These are phyloP conservation scores for Danionella cerebrum DNA, from an alignment of 2,113 vertebrate species.

Conservation along the genomic window DNA sequence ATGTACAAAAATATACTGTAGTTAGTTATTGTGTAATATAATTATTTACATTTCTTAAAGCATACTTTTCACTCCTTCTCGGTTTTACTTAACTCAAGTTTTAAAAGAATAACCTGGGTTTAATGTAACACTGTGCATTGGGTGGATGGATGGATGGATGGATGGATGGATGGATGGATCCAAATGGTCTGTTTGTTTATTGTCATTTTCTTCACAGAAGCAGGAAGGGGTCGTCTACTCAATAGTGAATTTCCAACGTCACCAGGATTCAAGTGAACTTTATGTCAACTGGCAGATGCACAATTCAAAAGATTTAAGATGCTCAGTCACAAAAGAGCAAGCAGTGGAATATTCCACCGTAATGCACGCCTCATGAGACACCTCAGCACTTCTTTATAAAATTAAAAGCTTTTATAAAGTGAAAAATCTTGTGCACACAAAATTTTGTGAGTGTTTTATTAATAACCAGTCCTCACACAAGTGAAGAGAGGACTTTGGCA, in stretches of 20 bases:
- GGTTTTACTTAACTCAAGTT: no score
- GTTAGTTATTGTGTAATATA: no score
- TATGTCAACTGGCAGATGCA: conserved; percentile 49
- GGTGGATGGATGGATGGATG: neutral
- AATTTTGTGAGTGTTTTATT: no score
- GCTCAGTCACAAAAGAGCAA: conserved; percentile 19
- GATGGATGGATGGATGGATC: neutral
- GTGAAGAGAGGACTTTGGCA: no score
- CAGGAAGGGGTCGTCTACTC: conserved; percentile 49
- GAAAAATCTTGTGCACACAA: neutral
- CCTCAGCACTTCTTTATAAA: neutral
- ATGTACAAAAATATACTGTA: no score
- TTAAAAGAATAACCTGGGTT: no score
- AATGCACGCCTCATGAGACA: conserved; percentile 31
- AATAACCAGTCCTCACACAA: no score
- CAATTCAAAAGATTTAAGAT: neutral
- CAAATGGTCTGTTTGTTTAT: neutral
- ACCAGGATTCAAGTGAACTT: conserved; percentile 37
- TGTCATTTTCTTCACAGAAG: conserved; percentile 46
- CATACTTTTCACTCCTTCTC: no score
- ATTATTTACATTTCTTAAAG: no score
- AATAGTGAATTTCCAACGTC: conserved; percentile 54
- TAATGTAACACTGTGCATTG: no score
- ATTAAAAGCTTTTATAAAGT: neutral
- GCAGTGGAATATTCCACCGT: conserved; percentile 60